phyloP scores from a whole-genome alignment of 2,888 invertebrate genomes.

The Calameuta idolon region DNA sequence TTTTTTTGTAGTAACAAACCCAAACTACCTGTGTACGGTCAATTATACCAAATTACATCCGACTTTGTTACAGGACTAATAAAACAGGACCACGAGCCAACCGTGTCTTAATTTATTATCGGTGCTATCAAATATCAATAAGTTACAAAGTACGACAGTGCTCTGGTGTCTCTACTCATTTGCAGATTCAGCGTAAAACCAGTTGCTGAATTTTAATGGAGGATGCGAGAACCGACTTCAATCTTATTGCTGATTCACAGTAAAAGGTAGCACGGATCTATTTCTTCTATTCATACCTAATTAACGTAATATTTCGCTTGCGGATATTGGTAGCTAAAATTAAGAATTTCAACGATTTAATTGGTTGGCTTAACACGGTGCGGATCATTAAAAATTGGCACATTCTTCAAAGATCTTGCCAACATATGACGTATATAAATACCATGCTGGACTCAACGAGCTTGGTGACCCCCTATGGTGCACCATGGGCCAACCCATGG shows the following conservation, averaged over 20 bases:
- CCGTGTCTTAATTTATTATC: not conserved
- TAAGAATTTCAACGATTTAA: not conserved
- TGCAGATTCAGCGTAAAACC: conserved; percentile 55
- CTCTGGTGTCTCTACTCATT: conserved; percentile 35
- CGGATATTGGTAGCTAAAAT: not conserved
- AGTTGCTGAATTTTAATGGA: conserved; percentile 51
- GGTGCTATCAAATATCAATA: not conserved
- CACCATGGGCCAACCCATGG: conserved; percentile 35
- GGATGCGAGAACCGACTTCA: conserved; percentile 31
- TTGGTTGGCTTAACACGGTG: not conserved
- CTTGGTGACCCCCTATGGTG: conserved; percentile 27
- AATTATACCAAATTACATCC: not conserved
- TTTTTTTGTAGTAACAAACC: not conserved
- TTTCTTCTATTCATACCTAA: not conserved
- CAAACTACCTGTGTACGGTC: not conserved
- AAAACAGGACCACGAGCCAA: not conserved
- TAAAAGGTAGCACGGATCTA: not conserved
- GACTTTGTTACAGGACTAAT: not conserved
- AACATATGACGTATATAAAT: not conserved
- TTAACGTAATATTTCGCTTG: not conserved
- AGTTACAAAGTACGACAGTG: not conserved
- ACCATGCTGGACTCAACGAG: conserved; percentile 3
- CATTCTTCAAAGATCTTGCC: not conserved
- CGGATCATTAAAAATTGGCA: not conserved
- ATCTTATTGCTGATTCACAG: not conserved